These are phyloP conservation scores for Plotosus lineatus DNA, from an alignment of 2,113 vertebrate genomes.

Conservation along the genomic window DNA sequence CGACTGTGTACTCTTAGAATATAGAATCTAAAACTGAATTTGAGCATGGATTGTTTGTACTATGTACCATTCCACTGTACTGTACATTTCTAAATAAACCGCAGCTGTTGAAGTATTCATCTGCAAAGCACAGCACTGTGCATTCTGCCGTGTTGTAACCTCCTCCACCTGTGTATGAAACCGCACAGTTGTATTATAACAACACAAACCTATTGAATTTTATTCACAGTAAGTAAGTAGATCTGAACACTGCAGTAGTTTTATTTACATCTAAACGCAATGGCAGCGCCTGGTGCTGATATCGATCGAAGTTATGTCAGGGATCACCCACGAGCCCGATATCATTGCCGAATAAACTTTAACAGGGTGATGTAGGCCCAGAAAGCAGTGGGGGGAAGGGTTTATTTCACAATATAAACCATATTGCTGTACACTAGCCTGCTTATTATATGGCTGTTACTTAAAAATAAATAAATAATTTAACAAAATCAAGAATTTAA, in stretches of 20 bases:
- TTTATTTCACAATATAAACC: too few species aligned
- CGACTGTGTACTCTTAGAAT: slow-evolving; percentile 4
- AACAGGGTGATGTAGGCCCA: too few species aligned
- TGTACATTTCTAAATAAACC: slow-evolving; percentile 60
- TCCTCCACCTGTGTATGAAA: not conserved
- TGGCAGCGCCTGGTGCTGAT: not conserved
- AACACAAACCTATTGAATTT: not conserved
- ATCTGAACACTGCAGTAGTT: not conserved
- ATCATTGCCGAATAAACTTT: too few species aligned
- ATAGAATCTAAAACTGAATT: slow-evolving; percentile 37
- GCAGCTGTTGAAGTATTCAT: slow-evolving; percentile 29
- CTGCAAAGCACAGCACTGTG: not conserved
- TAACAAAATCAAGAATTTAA: too few species aligned
- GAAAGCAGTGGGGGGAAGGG: too few species aligned
- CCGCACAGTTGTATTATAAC: not conserved
- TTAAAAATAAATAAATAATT: too few species aligned
- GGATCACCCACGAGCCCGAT: too few species aligned
- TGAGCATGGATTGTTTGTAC: slow-evolving; percentile 53
- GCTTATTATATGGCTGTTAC: too few species aligned
- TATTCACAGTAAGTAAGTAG: not conserved
- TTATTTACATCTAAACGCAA: not conserved
- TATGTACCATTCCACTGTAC: slow-evolving; percentile 48
- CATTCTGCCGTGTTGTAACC: not conserved
- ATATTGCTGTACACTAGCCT: too few species aligned
- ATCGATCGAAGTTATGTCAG: not conserved